Conservation (phyloP, 2,113 vertebrate genomes). For the Dicerorhinus sumatrensis region DNA sequence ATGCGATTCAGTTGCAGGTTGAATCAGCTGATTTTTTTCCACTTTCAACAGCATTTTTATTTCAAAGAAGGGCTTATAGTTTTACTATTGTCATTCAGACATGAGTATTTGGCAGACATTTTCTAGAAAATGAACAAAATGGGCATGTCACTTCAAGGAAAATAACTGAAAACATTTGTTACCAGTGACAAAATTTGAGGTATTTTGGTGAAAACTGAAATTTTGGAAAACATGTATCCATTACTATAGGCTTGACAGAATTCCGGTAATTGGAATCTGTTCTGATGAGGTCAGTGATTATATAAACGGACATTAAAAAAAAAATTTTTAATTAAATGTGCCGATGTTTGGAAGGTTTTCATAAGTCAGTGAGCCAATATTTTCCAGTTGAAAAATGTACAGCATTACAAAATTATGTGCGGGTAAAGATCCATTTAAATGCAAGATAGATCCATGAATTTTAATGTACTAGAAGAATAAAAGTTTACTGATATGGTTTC, state of each 20-base stretch:
- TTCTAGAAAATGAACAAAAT: neutral
- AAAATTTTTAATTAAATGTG: neutral
- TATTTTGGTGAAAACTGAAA: neutral
- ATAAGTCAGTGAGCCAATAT: neutral
- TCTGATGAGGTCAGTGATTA: neutral
- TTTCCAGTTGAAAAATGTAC: neutral
- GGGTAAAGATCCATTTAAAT: neutral
- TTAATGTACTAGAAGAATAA: neutral
- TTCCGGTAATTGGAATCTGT: neutral
- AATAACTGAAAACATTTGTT: neutral
- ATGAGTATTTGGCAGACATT: neutral
- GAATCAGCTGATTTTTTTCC: neutral
- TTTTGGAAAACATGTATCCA: neutral
- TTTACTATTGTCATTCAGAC: neutral
- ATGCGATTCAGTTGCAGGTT: neutral
- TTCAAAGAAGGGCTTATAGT: neutral
- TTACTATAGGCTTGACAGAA: neutral
- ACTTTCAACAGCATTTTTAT: neutral
- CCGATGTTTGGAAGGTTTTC: neutral
- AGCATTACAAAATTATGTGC: neutral
- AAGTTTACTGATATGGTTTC: neutral
- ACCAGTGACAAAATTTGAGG: neutral
- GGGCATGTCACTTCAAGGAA: neutral
- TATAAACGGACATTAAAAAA: no score
- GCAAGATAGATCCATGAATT: neutral